Percentiles rank a stretch among this genome's conserved stretches.
Evolutionary conservation across 2,113 vertebrate genomes (phyloP).

Genomic region (Melospiza melodia): DNA sequence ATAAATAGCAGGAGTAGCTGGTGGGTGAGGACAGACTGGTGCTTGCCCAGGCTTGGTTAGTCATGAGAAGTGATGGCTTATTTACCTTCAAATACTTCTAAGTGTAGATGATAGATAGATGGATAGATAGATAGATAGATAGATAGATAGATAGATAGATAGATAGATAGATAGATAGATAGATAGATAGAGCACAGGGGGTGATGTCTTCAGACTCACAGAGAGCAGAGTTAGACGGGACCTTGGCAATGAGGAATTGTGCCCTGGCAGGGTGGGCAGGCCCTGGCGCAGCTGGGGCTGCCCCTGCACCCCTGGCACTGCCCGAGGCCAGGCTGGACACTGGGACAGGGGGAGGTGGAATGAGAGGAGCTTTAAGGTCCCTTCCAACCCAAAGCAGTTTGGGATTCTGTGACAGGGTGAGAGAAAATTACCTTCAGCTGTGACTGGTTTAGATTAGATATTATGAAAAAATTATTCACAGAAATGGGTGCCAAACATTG

Average conservation of each 20-base stretch:
- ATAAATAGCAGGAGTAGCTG: neutral
- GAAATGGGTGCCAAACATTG: neutral
- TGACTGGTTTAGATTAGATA: neutral
- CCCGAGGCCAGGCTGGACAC: neutral
- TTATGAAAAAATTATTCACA: neutral
- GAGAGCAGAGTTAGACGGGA: neutral
- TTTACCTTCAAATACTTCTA: neutral
- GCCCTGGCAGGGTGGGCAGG: neutral
- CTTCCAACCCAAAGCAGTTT: neutral
- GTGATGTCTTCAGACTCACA: neutral
- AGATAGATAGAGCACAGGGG: neutral
- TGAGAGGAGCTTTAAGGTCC: neutral
- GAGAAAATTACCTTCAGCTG: neutral
- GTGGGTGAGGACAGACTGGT: neutral
- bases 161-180: no score
- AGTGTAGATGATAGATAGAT: no score
- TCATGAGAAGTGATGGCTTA: neutral
- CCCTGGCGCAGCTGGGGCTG: neutral
- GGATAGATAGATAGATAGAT: no score
- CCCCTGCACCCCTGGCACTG: neutral
- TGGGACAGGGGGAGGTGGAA: accelerated
- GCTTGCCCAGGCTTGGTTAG: accelerated
- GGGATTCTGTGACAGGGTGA: neutral
- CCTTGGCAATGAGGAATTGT: neutral
- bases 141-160: no score